Evolutionary conservation across 2,888 invertebrate species (phyloP).

Genomic region (Cryptophagus acutangulus): DNA sequence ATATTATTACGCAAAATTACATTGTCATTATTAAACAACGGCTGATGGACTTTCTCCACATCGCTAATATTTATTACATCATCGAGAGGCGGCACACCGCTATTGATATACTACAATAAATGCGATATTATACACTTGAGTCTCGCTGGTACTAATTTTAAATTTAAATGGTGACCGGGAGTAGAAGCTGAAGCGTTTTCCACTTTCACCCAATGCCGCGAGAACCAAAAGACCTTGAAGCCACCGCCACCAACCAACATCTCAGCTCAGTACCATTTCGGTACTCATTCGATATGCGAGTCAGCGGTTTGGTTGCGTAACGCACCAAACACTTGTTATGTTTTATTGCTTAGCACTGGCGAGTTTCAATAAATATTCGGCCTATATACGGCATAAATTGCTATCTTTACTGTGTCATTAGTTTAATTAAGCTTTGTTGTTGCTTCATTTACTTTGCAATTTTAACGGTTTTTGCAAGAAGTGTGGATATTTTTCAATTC

Average conservation of each 20-base stretch:
- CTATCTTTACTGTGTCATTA: neutral
- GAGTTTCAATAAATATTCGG: constrained; percentile 1
- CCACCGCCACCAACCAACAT: too few species aligned
- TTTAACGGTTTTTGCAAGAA: too few species aligned
- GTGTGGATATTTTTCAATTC: too few species aligned
- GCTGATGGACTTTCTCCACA: too few species aligned
- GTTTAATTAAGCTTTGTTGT: constrained; percentile 1
- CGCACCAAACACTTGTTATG: constrained; percentile 1
- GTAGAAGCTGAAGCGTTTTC: too few species aligned
- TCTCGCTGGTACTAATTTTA: too few species aligned
- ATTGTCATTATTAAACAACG: neutral
- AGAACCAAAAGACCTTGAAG: constrained; percentile 20
- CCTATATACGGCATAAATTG: neutral
- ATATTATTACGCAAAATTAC: constrained; percentile 1
- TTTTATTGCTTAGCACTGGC: neutral
- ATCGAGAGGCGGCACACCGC: too few species aligned
- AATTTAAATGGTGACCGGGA: too few species aligned
- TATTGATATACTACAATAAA: too few species aligned
- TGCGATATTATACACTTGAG: too few species aligned
- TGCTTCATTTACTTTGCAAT: neutral
- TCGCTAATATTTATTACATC: too few species aligned
- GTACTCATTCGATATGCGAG: neutral
- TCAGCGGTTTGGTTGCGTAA: neutral
- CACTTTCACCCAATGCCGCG: constrained; percentile 26
- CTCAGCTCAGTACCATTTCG: constrained; percentile 3